Conservation (phyloP, 1,140 invertebrate genomes). For the Drosophila paulistorum region DNA sequence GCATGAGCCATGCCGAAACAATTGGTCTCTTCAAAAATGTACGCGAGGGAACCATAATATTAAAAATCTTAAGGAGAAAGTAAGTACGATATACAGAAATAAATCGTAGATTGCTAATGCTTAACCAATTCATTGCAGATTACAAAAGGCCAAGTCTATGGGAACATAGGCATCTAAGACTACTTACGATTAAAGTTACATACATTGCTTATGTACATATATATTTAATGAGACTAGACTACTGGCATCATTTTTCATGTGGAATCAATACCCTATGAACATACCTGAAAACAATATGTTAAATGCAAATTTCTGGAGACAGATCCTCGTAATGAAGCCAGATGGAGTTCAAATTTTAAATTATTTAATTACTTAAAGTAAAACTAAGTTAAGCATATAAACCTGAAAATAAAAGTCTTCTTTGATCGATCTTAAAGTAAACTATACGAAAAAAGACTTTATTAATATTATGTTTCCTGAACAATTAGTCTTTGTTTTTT, state of each 20-base stretch:
- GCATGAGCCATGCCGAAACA: conserved; percentile 94
- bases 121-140: conserved; percentile 32
- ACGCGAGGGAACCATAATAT: conserved; percentile 91
- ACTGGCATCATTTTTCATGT: conserved; percentile 33
- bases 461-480: conserved; percentile 13
- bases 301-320: conserved; percentile 26
- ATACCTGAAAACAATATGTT: conserved; percentile 34
- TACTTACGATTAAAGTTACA: conserved; percentile 1
- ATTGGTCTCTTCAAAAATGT: conserved; percentile 95
- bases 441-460: neutral
- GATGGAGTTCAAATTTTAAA: conserved; percentile 55
- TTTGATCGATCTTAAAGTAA: conserved; percentile 23
- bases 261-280: conserved; percentile 50
- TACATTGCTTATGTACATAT: neutral
- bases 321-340: neutral
- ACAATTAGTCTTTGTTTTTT: conserved; percentile 85
- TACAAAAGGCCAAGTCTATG: conserved; percentile 81
- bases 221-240: conserved; percentile 1
- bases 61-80: conserved; percentile 91
- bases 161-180: conserved; percentile 51
- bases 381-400: conserved; percentile 48
- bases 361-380: conserved; percentile 50
- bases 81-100: conserved; percentile 49
- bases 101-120: neutral
- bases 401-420: conserved; percentile 30